Evolutionary conservation across 2,797 vertebrate genomes (phyloP), one percentile per base, ranked within the genome.

Genomic region (Balearica regulorum): DNA sequence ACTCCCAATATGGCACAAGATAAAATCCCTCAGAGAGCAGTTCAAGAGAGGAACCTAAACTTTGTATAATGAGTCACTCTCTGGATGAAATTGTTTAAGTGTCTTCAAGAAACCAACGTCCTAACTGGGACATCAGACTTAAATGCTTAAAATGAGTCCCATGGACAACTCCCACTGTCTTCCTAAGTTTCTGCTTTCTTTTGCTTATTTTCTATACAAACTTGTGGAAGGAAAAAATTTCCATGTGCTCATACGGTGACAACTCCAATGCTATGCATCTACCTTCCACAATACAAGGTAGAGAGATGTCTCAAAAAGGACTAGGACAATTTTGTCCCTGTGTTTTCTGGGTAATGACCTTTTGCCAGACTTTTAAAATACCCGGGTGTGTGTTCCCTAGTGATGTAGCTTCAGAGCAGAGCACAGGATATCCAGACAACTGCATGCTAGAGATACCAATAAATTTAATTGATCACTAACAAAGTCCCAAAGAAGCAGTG

Each of bases 221-320:
- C 3, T 8, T 11, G 4, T 19, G 4, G 12, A 77, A 73, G 11
- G 7, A 83, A 88, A 88, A 81, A 15, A 16, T 9, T 18, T 21
- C 13, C 4, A 3, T 10, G 2, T 35, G 9, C 20, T 60, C 37
- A 62, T 41, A 28, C 7, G 53, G 7, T 5, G 0, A 3, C 22
- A 46, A 1, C 10, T 85, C 24, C 12, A 31, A 3, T 14, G 53
- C 3, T 12, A 8, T 4, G 7, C 13, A 72, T n/a, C 17, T 72
- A 13, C 22, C 7, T 28, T 55, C 26, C 24, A 21, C 29, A 61
- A 3, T 15, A 39, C 12, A 72, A 79, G 7, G 6, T 1, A 48
- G 35, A 66, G 33, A 64, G 13, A 37, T 55, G 13, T 4, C 24
- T 60, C 33, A 25, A 61, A 49, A 33, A 62, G 5, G 8, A 62